Evolutionary conservation across 2,113 vertebrate species (phyloP).

Genomic region (Chrysochloris asiatica): DNA sequence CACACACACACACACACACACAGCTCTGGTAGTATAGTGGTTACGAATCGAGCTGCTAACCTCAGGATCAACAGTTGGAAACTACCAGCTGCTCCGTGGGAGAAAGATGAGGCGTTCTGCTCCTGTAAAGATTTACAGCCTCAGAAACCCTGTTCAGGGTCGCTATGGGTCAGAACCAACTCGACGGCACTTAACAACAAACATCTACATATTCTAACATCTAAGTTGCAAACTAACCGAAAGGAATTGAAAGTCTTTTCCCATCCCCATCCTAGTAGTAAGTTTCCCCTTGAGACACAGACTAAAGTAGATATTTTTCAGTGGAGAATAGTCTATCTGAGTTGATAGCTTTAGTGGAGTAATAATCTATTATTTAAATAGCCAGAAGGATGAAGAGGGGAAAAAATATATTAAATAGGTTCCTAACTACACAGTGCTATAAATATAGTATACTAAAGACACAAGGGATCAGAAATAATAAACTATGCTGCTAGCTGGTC

Average conservation of each 20-base stretch:
- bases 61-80: no score
- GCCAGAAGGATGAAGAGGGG: not conserved
- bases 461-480: not conserved
- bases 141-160: no score
- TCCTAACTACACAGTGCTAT: not conserved
- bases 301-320: not conserved
- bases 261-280: not conserved
- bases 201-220: no score
- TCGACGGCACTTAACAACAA: no score
- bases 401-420: not conserved
- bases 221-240: not conserved
- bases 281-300: not conserved
- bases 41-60: no score
- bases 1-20: no score
- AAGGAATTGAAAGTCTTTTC: not conserved
- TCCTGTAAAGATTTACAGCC: no score
- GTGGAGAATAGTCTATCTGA: not conserved
- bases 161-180: no score
- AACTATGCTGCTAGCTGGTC: not conserved
- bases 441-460: not conserved
- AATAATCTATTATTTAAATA: slow-evolving; percentile 34
- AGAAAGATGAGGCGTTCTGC: no score
- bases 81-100: no score
- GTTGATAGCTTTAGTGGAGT: not conserved
- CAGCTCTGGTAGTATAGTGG: no score